Evolutionary conservation across 2,113 vertebrate genomes (phyloP), one percentile per base, ranked within the genome.

Genomic region (Eupsittula cactorum): DNA sequence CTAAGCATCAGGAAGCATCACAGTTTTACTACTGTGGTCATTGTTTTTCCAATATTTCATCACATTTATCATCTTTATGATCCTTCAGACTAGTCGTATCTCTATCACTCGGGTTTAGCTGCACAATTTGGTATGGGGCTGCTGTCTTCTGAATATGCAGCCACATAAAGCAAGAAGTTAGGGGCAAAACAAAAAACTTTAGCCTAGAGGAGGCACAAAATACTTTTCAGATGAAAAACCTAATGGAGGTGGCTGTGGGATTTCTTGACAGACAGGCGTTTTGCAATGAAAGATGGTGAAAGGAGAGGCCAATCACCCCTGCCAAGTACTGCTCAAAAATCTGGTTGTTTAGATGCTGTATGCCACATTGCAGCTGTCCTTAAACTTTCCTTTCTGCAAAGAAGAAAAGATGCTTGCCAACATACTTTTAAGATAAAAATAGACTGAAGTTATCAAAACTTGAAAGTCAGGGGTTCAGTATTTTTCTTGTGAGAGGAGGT

Each of bases 71-170:
- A 82, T 90, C 63, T 84, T 94, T 97, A 20, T 47, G 62, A 73
- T 70, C 71, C 47, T 46, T 74, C 52, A 77, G 35, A 33, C 59
- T 31, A 14, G 60, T n/a, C 23, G 14, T 62, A 77, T 77, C 28
- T 59, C 85, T 90, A 44, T 82, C 80, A 52, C n/a, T 93, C 59
- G 41, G 60, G 33, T 82, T 90, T 93, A 77, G 92, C 73, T 84
- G 68, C 37, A 29, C 50, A 13, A 21, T 63, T 70, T 67, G 25
- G 16, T 68, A 6, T 3, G 25, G 31, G 31, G 57, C 39, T 88
- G 50, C 64, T 1, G 1, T 57, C 27, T 71, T 14, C 27, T 83
- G 41, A 78, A 74, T 59, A 41, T 62, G 68, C 28, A 83, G 1
- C 27, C 33, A 17, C 7, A 14, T 21, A 37, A 77, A 82, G 33